Base-by-base conservation (phyloP, 2,113 vertebrate species). In the Dascyllus trimaculatus region DNA sequence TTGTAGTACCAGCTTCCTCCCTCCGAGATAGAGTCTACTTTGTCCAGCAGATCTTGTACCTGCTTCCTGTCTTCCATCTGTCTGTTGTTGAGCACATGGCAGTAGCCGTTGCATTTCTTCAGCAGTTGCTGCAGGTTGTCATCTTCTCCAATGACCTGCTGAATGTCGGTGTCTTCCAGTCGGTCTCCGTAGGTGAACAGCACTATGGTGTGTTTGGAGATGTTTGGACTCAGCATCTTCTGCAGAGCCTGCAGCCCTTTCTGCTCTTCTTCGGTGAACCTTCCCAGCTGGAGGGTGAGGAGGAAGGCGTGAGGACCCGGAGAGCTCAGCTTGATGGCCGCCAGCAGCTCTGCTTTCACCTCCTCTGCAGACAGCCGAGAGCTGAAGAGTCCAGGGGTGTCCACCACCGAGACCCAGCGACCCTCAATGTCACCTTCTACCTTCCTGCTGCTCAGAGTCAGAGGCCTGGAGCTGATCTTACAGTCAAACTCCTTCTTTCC, bases 131-230 rank as follows among this genome's bases (percentile, higher is more conserved):
- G 17, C 49, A 69, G 26, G 51, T 81, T 69, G 4, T 48, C 0
- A 8, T 81, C 57, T 1, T 18, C 29, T 54, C 2, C 14, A 19
- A 75, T 24, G 13, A 81, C 49, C 57, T 62, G 5, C 4, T 26
- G 4, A 0, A 67, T 61, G 26, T 26, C 19, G 2, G 15, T 32
- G 49, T 56, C 29, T 17, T 74, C 24, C 64, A 75, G 71, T 22
- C 15, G 10, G 10, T 81, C 78, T 56, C 78, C 64, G 5, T 69
- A 81, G 51, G 63, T 81, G 56, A 81, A 81, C 40, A 74, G 29
- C 6, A 81, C 10, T 40, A 75, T 49, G 64, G 38, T 69, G 29
- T 43, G 17, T 48, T 69, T 25, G 43, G 21, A 49, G 14, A 81
- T 51, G 8, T 48, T 11, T 14, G 26, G 2, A 49, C 29, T 18